A percentile compares a stretch with the other conserved stretches of the same genome.
These are phyloP conservation scores for Macropus fuliginosus DNA, from an alignment of 2,797 vertebrate genomes.

Conservation along the genomic window DNA sequence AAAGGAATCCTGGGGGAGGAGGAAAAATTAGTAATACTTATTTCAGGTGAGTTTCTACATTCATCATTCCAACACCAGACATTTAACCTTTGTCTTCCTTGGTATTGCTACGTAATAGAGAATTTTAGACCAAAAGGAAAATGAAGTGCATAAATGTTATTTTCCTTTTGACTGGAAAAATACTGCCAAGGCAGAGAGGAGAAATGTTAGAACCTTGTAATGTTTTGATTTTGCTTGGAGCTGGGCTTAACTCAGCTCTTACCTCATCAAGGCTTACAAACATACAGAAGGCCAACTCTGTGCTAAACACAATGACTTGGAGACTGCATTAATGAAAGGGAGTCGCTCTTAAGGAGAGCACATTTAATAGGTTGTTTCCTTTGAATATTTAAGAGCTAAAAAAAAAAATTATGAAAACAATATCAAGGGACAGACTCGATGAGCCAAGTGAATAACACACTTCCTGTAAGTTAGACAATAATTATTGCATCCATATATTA, in stretches of 20 bases:
- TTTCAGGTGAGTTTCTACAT: background rate
- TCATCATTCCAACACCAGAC: background rate
- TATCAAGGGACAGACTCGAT: background rate
- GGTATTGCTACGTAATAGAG: background rate
- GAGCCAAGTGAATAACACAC: background rate
- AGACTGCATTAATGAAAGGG: background rate
- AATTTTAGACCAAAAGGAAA: background rate
- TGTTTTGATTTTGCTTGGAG: background rate
- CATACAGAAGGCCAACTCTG: background rate
- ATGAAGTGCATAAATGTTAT: background rate
- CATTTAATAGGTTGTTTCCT: constrained; percentile 22
- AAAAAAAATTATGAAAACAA: background rate
- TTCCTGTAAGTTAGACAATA: background rate
- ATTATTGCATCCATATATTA: too few species aligned
- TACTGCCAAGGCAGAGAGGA: background rate
- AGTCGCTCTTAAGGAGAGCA: background rate
- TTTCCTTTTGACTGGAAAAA: background rate
- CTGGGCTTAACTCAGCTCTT: background rate
- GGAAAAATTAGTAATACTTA: background rate
- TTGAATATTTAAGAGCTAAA: constrained; percentile 28
- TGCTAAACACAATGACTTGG: background rate
- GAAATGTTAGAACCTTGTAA: background rate
- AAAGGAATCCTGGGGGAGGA: background rate
- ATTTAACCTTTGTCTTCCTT: background rate
- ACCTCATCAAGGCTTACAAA: constrained; percentile 4